Percentiles rank a stretch among this genome's conserved stretches.
These are phyloP conservation scores for Asbolus verrucosus DNA, from an alignment of 1,140 invertebrate species.

Conservation along the genomic window DNA sequence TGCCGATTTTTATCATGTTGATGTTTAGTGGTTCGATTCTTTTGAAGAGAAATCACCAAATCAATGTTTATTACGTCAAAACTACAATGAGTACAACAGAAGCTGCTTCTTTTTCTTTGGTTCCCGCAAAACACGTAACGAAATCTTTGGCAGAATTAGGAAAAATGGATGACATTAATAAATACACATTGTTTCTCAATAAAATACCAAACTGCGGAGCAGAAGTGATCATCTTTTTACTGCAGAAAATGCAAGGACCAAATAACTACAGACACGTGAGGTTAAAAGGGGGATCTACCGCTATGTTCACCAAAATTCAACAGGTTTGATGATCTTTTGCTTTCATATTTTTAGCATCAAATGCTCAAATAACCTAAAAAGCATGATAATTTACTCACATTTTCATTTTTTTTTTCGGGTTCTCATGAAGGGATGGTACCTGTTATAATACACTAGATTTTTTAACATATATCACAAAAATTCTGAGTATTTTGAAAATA, in stretches of 20 bases:
- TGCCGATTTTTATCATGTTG: slow-evolving; percentile 21
- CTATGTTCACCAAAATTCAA: slow-evolving; percentile 64
- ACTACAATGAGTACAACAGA: not conserved
- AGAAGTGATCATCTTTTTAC: slow-evolving; percentile 74
- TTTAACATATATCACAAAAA: no score
- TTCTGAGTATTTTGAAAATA: no score
- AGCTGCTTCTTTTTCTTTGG: not conserved
- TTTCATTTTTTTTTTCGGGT: not conserved
- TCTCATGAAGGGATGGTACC: no score
- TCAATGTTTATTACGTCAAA: slow-evolving; percentile 20
- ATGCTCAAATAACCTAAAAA: no score
- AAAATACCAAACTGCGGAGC: slow-evolving; percentile 74
- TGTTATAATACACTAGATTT: no score
- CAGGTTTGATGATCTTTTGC: slow-evolving; percentile 64
- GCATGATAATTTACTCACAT: not conserved
- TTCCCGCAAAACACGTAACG: slow-evolving; percentile 63
- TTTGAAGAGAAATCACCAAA: slow-evolving; percentile 19
- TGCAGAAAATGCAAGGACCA: slow-evolving; percentile 72
- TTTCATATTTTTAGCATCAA: no score
- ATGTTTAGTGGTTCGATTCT: slow-evolving; percentile 25
- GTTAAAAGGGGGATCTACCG: slow-evolving; percentile 66
- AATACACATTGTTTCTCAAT: slow-evolving; percentile 74
- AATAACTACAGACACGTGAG: slow-evolving; percentile 75
- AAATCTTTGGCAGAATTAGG: slow-evolving; percentile 70
- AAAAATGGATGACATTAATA: slow-evolving; percentile 66